These are phyloP conservation scores for Lucinisca nassula DNA, from an alignment of 2,888 invertebrate species.

Conservation along the genomic window DNA sequence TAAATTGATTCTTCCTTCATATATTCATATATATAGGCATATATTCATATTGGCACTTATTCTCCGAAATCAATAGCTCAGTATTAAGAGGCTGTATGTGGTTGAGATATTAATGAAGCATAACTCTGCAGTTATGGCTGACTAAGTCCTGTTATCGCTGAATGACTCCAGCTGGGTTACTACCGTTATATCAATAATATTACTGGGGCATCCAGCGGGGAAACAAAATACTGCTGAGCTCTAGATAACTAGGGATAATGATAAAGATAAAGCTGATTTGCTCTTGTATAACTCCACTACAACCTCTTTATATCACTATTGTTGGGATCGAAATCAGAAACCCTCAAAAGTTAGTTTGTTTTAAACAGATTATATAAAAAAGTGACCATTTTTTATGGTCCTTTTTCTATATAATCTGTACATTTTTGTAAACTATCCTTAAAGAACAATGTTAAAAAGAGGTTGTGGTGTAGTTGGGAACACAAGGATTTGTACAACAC, in stretches of 20 bases:
- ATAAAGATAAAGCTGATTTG: neutral
- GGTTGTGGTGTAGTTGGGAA: too few relatives aligned
- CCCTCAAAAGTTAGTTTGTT: neutral
- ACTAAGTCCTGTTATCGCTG: conserved; percentile 58
- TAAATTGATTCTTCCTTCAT: neutral
- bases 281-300: neutral
- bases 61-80: neutral
- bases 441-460: too few relatives aligned
- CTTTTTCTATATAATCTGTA: neutral
- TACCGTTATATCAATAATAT: conserved; percentile 63
- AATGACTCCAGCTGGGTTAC: conserved; percentile 66
- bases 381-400: too few relatives aligned
- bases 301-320: neutral
- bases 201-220: conserved; percentile 50
- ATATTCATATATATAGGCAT: neutral
- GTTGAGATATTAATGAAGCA: conserved; percentile 58
- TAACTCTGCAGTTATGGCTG: conserved; percentile 58
- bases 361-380: neutral
- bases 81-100: neutral
- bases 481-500: too few relatives aligned
- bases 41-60: neutral
- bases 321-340: neutral
- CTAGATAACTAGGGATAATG: neutral
- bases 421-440: too few relatives aligned
- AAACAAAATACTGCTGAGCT: neutral